Base-by-base conservation (phyloP, 2,797 vertebrate genomes). In the Acrossocheilus wenchowensis region DNA sequence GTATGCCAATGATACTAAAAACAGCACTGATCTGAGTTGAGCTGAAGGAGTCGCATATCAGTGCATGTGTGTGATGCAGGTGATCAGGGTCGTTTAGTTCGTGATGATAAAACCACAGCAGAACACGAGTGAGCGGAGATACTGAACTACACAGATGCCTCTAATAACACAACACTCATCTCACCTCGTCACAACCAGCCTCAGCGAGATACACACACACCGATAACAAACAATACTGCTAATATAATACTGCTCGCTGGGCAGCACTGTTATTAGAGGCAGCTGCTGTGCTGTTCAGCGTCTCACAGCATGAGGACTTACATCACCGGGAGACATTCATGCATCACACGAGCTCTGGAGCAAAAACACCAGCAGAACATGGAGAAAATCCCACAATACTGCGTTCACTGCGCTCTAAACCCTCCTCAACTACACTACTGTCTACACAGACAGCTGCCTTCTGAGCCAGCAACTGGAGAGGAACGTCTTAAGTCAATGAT, bases 271-370 rank as follows among this genome's bases (percentile, higher is more conserved):
- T 69, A 43, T 72, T n/a, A 43, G 23, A n/a, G 39, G 39, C 69
- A 48, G n/a, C 43, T 60, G 74, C 6, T 79, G 8, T 7, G 39
- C 12, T 23, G 87, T 26, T 30, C 14, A 64, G n/a, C 10, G 4
- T 26, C 60, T 60, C 8, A 60, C n/a, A 62, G n/a, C n/a, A 66
- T 15, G 11, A 30, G 17, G 43, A 88, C 90, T 89, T 88, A 88
- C 88, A 90, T 89, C 10, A 69, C 48, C 3, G 87, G 66, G 17
- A 88, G 80, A 48, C 5, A 50, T 11, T 71, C 80, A 43, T 52
- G 60, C 34, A 74, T n/a, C n/a, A 64, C 19, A 71, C 4, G 19
- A 45, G 11, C 34, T 89, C 90, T 90, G 83, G 41, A 87, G 82
- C 66, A 81, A 48, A 86, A 69, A 87, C 60, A 88, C 8, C 34